phyloP scores from a whole-genome alignment of 2,797 vertebrate species.

The Cuculus canorus region DNA sequence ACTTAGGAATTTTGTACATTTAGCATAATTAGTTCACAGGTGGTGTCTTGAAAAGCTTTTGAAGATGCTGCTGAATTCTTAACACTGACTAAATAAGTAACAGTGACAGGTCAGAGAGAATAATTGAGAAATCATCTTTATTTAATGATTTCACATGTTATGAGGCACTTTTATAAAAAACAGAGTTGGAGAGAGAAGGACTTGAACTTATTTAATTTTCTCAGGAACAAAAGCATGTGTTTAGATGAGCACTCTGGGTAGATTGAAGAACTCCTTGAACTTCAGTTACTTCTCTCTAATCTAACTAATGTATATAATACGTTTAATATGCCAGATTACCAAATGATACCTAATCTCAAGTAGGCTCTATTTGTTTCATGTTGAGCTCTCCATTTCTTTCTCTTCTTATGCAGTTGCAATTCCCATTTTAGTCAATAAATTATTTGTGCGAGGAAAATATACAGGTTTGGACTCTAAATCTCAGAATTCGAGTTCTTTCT shows the following conservation, averaged over 20 bases:
- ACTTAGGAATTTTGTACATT: too few species aligned
- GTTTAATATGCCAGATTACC: not conserved
- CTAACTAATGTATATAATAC: not conserved
- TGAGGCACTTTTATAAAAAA: conserved; percentile 3
- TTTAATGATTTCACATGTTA: conserved; percentile 19
- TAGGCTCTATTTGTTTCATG: not conserved
- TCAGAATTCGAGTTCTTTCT: not conserved
- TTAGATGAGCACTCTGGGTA: not conserved
- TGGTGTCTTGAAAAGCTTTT: conserved; percentile 1
- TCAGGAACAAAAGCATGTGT: not conserved
- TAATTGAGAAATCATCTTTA: conserved; percentile 46
- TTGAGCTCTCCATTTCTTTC: not conserved
- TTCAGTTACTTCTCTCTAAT: not conserved
- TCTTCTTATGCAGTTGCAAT: not conserved
- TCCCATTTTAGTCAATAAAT: not conserved
- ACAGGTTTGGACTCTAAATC: not conserved
- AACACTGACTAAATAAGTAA: conserved; percentile 40
- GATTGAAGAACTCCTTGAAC: not conserved
- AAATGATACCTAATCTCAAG: not conserved
- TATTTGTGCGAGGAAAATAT: not conserved
- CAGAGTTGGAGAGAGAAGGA: not conserved
- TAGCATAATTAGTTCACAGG: conserved; percentile 14
- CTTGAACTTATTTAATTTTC: conserved; percentile 6
- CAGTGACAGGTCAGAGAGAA: conserved; percentile 29
- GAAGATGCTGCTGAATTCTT: conserved; percentile 49